Evolutionary conservation across 2,888 invertebrate species (phyloP), one percentile per base, ranked within the genome.

Genomic region (Capitulum mitella): DNA sequence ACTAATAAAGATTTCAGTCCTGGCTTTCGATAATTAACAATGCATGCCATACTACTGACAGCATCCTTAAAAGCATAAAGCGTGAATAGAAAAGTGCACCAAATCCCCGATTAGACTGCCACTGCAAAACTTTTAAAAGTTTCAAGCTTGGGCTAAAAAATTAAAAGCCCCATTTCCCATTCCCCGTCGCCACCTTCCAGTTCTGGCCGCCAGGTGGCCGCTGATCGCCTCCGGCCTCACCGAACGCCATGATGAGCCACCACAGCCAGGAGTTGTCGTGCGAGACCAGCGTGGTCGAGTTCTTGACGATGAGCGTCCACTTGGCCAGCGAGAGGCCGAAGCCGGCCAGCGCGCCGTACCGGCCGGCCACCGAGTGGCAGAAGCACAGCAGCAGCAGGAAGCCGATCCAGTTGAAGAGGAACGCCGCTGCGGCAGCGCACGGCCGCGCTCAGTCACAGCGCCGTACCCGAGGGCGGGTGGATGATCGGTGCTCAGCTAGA

Each of bases 371-470:
- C 78, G 96, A 95, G 86, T 95, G 95, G 84, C 95, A 95, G 88
- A 96, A 94, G 85, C 96, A 97, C 90, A 96, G 93, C 83, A 95
- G 89, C 85, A 95, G 89, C 83, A 97, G 87, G 86, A 97, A 95
- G 26, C 97, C 97, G 85, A 97, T 92, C 96, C 96, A 97, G 88
- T 97, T 97, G 88, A 97, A 96, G 77, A 96, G 90, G 88, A 97
- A 96, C 83, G 96, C 93, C 86, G 95, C 95, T 93, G 87, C 54
- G 79, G 29, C 34, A 77, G 77, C 79, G 61, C 26, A 37, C n/a
- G 6, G 34, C 29, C 8, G 40, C 34, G 34, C n/a, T n/a, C n/a
- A n/a, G n/a, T n/a, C n/a, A n/a, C n/a, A n/a, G n/a, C n/a, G n/a
- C n/a, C n/a, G n/a, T n/a, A n/a, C n/a, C n/a, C n/a, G n/a, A n/a